These are phyloP conservation scores for Callocephalon fimbriatum DNA, from an alignment of 2,113 vertebrate species.

Conservation along the genomic window DNA sequence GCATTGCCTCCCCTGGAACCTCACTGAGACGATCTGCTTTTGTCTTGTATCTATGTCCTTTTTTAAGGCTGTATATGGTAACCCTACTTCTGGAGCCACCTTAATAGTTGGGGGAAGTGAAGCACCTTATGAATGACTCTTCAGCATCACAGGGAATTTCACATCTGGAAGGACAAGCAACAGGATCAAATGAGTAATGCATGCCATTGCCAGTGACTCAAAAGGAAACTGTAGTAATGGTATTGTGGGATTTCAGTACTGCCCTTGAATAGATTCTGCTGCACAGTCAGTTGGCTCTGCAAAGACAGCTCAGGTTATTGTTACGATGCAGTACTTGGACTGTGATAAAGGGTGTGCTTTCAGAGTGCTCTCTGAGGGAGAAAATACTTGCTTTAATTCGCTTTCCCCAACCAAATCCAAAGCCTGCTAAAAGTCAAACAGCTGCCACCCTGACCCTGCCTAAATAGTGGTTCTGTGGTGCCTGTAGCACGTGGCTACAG, in stretches of 20 bases:
- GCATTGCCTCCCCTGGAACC: not conserved
- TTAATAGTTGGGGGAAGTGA: not conserved
- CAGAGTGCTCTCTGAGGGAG: not conserved
- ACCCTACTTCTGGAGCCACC: not conserved
- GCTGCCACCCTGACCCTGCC: not conserved
- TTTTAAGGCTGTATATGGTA: not conserved
- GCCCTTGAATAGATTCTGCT: not conserved
- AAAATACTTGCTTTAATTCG: not conserved
- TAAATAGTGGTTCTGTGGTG: not conserved
- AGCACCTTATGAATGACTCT: not conserved
- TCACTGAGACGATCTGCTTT: not conserved
- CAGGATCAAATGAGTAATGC: conserved; percentile 1
- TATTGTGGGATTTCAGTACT: not conserved
- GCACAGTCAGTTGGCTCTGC: not conserved
- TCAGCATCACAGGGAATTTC: not conserved
- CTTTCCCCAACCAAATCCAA: not conserved
- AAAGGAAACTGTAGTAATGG: not conserved
- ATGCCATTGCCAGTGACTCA: conserved; percentile 27
- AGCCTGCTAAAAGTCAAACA: not conserved
- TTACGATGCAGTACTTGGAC: not conserved
- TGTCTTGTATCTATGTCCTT: not conserved
- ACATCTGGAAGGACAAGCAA: conserved; percentile 23
- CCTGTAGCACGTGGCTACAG: not conserved
- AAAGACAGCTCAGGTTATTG: not conserved
- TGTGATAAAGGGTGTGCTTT: not conserved